These are phyloP conservation scores for Cancer borealis DNA, from an alignment of 2,888 invertebrate genomes.

Conservation along the genomic window DNA sequence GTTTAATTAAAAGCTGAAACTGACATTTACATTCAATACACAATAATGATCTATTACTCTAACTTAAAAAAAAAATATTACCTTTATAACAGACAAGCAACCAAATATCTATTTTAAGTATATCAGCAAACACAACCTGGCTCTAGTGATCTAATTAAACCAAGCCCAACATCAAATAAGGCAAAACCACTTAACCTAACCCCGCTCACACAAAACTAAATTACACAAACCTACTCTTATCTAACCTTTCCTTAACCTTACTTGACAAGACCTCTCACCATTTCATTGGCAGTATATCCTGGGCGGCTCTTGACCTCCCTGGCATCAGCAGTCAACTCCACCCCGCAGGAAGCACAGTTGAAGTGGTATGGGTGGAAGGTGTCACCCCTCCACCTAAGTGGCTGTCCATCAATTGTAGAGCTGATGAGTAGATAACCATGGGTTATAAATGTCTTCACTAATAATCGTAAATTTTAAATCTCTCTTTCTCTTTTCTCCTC, in stretches of 20 bases:
- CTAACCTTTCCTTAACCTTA: not conserved
- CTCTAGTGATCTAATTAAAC: not conserved
- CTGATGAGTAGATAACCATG: conserved; percentile 81
- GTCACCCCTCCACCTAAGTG: conserved; percentile 94
- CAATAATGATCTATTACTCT: too few relatives aligned
- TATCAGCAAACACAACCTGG: not conserved
- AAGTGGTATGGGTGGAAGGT: conserved; percentile 99
- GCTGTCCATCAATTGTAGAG: conserved; percentile 94
- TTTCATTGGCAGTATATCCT: conserved; percentile 89
- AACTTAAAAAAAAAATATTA: too few relatives aligned
- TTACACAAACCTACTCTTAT: not conserved
- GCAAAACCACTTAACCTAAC: not conserved
- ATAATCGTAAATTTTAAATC: not conserved
- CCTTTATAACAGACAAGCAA: too few relatives aligned
- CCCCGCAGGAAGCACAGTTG: conserved; percentile 94
- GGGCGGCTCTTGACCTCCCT: conserved; percentile 95
- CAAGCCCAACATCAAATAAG: not conserved
- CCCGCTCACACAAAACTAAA: not conserved
- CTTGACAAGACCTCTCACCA: not conserved
- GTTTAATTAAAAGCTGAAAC: too few relatives aligned
- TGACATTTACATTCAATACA: too few relatives aligned
- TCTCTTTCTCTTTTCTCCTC: not conserved
- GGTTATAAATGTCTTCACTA: not conserved
- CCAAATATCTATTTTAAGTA: not conserved
- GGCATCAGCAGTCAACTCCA: conserved; percentile 96